Evolutionary conservation across 1,140 invertebrate genomes (phyloP).

Genomic region (Charaxes varanes): DNA sequence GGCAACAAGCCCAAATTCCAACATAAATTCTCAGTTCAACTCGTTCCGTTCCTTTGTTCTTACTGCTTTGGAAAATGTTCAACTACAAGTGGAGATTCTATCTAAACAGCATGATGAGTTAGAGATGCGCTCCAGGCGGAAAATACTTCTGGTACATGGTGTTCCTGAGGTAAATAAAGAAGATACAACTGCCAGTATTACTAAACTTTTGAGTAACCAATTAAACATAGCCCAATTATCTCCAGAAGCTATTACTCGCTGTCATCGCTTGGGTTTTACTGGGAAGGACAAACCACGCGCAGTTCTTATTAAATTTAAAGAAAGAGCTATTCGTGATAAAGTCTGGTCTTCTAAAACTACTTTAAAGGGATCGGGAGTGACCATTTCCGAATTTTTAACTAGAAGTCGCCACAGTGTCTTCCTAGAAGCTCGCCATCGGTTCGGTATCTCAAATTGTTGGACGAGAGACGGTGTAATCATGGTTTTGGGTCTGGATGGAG

Average conservation of each 20-base stretch:
- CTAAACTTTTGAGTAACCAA: not conserved
- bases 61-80: slow-evolving; percentile 2
- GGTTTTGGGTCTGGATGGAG: not conserved
- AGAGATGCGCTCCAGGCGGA: no score
- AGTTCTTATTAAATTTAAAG: not conserved
- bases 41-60: slow-evolving; percentile 1
- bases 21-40: slow-evolving; percentile 2
- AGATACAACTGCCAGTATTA: not conserved
- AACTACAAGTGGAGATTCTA: slow-evolving; percentile 2
- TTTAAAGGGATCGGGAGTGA: not conserved
- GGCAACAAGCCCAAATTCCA: slow-evolving; percentile 2
- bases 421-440: not conserved
- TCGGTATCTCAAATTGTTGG: not conserved
- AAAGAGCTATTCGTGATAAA: not conserved
- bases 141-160: no score
- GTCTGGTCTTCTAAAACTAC: not conserved
- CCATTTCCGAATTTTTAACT: slow-evolving; percentile 2
- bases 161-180: not conserved
- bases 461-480: slow-evolving; percentile 1
- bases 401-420: not conserved
- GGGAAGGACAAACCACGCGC: not conserved
- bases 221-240: not conserved
- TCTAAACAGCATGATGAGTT: no score
- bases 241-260: not conserved
- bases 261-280: not conserved